These are phyloP conservation scores for Cephus nigrinus DNA, from an alignment of 2,888 invertebrate genomes.

Conservation along the genomic window DNA sequence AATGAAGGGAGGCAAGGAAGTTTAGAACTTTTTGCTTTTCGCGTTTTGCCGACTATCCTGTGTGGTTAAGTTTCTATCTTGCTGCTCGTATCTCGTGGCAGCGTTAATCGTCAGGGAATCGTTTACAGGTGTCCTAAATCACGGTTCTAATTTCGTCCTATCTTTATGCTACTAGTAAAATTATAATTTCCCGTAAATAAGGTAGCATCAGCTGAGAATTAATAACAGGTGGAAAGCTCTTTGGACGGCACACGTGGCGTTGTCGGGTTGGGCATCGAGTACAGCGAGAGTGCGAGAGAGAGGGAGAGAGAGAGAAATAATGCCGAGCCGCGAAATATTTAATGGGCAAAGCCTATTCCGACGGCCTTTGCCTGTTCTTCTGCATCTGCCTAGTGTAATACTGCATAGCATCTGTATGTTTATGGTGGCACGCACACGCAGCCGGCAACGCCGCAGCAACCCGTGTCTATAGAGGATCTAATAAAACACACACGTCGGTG, in stretches of 20 bases:
- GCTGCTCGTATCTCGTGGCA: too few species aligned
- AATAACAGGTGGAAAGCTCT: constrained; percentile 25
- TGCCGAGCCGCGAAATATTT: constrained; percentile 6
- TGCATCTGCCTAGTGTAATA: too few species aligned
- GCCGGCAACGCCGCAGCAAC: background rate
- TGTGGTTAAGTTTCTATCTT: too few species aligned
- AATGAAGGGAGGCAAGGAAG: too few species aligned
- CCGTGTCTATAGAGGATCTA: too few species aligned
- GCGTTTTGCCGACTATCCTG: too few species aligned
- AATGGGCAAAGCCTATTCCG: constrained; percentile 10
- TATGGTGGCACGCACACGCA: background rate
- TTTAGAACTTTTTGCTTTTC: too few species aligned
- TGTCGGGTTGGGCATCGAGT: background rate
- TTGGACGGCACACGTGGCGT: background rate
- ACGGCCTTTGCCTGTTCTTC: too few species aligned
- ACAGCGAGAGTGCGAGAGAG: background rate
- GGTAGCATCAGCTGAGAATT: constrained; percentile 14
- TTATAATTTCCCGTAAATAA: constrained; percentile 43
- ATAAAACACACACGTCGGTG: too few species aligned
- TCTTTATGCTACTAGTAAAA: constrained; percentile 54
- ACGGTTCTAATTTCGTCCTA: constrained; percentile 52
- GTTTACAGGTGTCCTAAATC: constrained; percentile 40
- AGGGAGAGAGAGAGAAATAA: background rate
- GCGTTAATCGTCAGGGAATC: too few species aligned
- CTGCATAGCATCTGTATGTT: background rate